These are phyloP conservation scores for Spialia ferax DNA, from an alignment of 2,888 invertebrate genomes.

Conservation along the genomic window DNA sequence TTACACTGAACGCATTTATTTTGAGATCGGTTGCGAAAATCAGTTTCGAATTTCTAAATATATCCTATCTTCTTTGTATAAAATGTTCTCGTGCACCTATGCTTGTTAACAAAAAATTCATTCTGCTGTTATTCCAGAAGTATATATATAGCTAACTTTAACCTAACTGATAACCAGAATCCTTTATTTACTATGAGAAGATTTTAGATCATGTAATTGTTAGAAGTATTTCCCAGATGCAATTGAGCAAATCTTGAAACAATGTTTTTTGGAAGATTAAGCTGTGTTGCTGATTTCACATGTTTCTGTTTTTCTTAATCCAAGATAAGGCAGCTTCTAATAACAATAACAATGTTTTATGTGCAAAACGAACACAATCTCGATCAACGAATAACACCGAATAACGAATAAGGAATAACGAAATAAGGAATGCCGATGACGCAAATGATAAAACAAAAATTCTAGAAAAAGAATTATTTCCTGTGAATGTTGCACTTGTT, in stretches of 20 bases:
- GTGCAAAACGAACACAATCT: slow-evolving; percentile 6
- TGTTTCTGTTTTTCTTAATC: too few relatives aligned
- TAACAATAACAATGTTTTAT: neutral
- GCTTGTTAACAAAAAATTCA: slow-evolving; percentile 1
- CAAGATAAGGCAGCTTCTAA: too few relatives aligned
- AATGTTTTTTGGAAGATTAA: too few relatives aligned
- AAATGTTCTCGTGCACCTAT: neutral
- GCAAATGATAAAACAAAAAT: slow-evolving; percentile 30
- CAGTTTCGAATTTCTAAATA: neutral
- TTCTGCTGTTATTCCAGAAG: neutral
- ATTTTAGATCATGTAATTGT: too few relatives aligned
- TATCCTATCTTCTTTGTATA: neutral
- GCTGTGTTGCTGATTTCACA: too few relatives aligned
- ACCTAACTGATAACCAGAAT: too few relatives aligned
- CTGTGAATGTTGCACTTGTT: slow-evolving; percentile 23
- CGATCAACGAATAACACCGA: slow-evolving; percentile 25
- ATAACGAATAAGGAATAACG: too few relatives aligned
- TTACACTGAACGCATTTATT: slow-evolving; percentile 30
- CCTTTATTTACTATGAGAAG: too few relatives aligned
- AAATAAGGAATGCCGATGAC: slow-evolving; percentile 31
- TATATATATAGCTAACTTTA: too few relatives aligned
- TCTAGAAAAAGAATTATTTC: slow-evolving; percentile 24
- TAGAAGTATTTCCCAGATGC: too few relatives aligned
- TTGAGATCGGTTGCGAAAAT: slow-evolving; percentile 21
- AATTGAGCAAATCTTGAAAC: too few relatives aligned